Conservation (phyloP, 2,113 vertebrate species). For the Dissostichus mawsoni region DNA sequence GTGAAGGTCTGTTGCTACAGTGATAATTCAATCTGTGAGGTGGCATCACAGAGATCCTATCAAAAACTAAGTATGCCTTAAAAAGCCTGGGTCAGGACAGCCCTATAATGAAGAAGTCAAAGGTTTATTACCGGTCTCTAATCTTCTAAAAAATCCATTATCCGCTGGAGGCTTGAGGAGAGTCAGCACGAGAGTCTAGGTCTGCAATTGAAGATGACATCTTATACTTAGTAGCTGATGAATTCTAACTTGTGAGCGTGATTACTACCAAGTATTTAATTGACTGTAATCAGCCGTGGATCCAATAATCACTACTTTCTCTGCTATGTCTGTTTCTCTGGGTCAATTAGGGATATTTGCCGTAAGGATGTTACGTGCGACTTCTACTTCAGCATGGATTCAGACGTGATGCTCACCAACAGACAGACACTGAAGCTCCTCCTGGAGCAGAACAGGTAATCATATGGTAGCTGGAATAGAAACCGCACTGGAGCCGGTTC, state of each 20-base stretch:
- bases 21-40: conserved; percentile 37
- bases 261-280: conserved; percentile 40
- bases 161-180: conserved; percentile 43
- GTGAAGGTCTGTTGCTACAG: conserved; percentile 42
- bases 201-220: conserved; percentile 12
- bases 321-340: conserved; percentile 41
- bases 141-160: conserved; percentile 58
- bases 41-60: conserved; percentile 20
- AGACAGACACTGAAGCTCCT: conserved; percentile 91
- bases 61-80: conserved; percentile 3
- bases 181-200: conserved; percentile 17
- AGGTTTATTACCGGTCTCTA: conserved; percentile 64
- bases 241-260: neutral
- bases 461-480: conserved; percentile 2
- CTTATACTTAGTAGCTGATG: neutral
- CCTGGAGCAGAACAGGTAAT: conserved; percentile 98
- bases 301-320: conserved; percentile 38
- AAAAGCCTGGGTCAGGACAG: conserved; percentile 31
- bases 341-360: conserved; percentile 89
- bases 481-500: neutral
- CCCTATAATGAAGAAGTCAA: conserved; percentile 54
- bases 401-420: conserved; percentile 95
- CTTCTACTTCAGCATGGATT: conserved; percentile 95
- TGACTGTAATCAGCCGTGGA: conserved; percentile 36
- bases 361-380: conserved; percentile 90